Percentiles rank a stretch among this genome's conserved stretches.
Evolutionary conservation across 2,888 invertebrate genomes (phyloP).

Genomic region (Drosophila sordidapex): DNA sequence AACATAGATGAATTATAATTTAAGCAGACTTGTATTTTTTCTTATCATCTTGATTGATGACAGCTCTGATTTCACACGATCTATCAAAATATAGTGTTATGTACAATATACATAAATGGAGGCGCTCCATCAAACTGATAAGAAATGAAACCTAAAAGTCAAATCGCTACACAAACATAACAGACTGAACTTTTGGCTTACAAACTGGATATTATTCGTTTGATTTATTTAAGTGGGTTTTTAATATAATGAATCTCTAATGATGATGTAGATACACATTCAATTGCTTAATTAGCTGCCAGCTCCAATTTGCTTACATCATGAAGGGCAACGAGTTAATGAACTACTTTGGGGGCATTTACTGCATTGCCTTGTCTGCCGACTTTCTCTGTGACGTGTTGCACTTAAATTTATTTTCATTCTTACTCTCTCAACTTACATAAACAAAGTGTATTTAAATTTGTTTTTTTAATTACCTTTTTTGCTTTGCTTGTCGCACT

Average conservation of each 20-base stretch:
- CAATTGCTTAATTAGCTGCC: not conserved
- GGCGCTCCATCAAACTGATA: slow-evolving; percentile 19
- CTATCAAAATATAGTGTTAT: slow-evolving; percentile 14
- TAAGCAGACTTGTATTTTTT: not conserved
- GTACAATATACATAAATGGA: not conserved
- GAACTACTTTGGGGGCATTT: slow-evolving; percentile 4
- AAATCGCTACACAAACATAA: slow-evolving; percentile 2
- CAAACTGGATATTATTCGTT: not conserved
- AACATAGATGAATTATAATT: not conserved
- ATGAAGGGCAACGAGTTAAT: slow-evolving; percentile 14
- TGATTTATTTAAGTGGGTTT: not conserved
- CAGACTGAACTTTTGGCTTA: not conserved
- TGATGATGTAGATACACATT: slow-evolving; percentile 1
- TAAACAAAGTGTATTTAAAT: not conserved
- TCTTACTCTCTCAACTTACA: not conserved
- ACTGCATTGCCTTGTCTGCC: not conserved
- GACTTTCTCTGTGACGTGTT: not conserved
- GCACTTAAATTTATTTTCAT: not conserved
- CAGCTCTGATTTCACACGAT: slow-evolving; percentile 25
- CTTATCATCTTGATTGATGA: slow-evolving; percentile 25
- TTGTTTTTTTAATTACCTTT: too few relatives aligned
- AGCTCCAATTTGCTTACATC: slow-evolving; percentile 10
- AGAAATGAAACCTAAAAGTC: not conserved
- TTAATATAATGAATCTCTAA: slow-evolving; percentile 15
- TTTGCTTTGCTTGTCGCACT: not conserved